Evolutionary conservation across 2,113 vertebrate genomes (phyloP).

Genomic region (Xiphophorus maculatus): DNA sequence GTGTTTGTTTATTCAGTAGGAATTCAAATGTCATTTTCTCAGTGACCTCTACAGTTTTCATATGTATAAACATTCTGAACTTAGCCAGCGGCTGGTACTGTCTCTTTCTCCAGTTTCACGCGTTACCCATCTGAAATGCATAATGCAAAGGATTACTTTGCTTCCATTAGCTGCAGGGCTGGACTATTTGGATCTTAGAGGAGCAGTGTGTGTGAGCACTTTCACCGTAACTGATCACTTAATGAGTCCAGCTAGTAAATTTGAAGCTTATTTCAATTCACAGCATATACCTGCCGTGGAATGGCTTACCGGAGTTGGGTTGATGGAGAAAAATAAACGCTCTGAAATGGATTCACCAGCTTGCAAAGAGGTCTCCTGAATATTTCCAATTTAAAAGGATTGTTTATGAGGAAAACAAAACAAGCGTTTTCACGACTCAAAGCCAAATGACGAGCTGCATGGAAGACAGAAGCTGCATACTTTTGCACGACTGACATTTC

Average conservation of each 20-base stretch:
- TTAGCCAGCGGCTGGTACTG: conserved; percentile 1
- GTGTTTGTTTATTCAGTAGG: conserved; percentile 19
- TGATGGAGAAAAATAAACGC: conserved; percentile 41
- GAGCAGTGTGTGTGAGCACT: conserved; percentile 1
- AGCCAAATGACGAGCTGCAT: neutral
- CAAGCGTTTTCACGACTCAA: neutral
- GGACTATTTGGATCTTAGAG: conserved; percentile 36
- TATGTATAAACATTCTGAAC: conserved; percentile 38
- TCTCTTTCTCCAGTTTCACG: conserved; percentile 30
- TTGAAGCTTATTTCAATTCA: conserved; percentile 51
- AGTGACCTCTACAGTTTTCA: conserved; percentile 35
- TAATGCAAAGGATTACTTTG: conserved; percentile 46
- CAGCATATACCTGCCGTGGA: conserved; percentile 22
- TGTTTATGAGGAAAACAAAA: neutral
- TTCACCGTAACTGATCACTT: conserved; percentile 27
- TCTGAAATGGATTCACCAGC: conserved; percentile 7
- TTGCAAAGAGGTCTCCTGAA: neutral
- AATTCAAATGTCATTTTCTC: conserved; percentile 19
- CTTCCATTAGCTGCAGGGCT: conserved; percentile 30
- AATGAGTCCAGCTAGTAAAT: conserved; percentile 22
- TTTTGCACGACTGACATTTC: neutral
- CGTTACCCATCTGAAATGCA: conserved; percentile 45
- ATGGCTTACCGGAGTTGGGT: conserved; percentile 27
- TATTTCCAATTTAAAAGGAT: conserved; percentile 1
- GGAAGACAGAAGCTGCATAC: neutral